Evolutionary conservation across 2,888 invertebrate genomes (phyloP), one percentile per base, ranked within the genome.

Genomic region (Crossocerus cetratus): DNA sequence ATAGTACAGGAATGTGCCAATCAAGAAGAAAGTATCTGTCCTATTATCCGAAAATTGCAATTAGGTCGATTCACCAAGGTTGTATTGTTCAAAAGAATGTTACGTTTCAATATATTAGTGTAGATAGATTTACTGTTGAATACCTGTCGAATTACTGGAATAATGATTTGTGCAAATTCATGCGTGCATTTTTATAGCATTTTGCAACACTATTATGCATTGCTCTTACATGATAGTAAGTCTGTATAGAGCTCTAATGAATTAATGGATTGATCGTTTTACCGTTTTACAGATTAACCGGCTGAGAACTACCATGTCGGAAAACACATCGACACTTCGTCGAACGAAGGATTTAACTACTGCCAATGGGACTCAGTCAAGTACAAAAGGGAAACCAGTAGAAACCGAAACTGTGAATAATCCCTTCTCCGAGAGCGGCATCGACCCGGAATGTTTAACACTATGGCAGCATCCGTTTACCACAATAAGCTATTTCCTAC

Each of bases 381-480:
- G 49, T 67, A 49, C 58, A 54, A 62, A 60, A 62, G 77, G 72
- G 16, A 76, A 67, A 60, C 32, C 57, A 63, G n/a, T 61, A 18
- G 67, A 71, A 65, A 65, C 54, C 20, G 72, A 62, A 59, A 63
- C 62, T 13, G 76, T 64, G 57, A 69, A 71, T 66, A 21, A 67
- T 8, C 74, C 67, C 44, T 77, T 69, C 22, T 78, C 82, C 59
- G 68, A 61, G 54, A 76, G 80, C 59, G 32, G 32, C 32, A 79
- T 88, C 77, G 89, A 90, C 76, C 74, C 87, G 22, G 90, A 90
- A 65, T 83, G 84, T 68, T 83, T 90, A 64, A 89, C 90, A 18
- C 72, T 90, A 54, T 90, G 89, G 89, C 84, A 87, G 63, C 89
- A 89, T 86, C 90, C 90, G 69, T 80, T 90, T 45, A 87, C 82